Conservation (phyloP, 2,888 invertebrate species). For the Aspidapion aeneum region DNA sequence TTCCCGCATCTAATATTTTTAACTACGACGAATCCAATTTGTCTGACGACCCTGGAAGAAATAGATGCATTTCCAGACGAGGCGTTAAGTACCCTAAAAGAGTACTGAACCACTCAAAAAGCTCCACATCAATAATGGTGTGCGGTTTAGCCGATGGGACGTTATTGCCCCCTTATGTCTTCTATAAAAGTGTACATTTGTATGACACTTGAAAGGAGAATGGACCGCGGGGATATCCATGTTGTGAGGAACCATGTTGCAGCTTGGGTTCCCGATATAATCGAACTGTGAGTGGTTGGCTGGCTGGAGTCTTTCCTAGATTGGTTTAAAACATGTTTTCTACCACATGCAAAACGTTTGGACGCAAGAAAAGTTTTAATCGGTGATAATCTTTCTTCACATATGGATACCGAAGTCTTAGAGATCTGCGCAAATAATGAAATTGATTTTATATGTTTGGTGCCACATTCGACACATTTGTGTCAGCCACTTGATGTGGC, state of each 20-base stretch:
- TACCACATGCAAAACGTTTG: conserved; percentile 7
- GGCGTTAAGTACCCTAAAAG: conserved; percentile 21
- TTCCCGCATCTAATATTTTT: conserved; percentile 21
- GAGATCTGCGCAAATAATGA: neutral
- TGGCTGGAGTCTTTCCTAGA: conserved; percentile 29
- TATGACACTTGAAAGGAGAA: conserved; percentile 37
- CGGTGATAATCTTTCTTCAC: conserved; percentile 15
- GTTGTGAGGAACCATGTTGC: conserved; percentile 24
- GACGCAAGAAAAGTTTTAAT: conserved; percentile 12
- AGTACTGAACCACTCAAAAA: conserved; percentile 10
- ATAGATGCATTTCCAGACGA: conserved; percentile 26
- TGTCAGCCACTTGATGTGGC: neutral
- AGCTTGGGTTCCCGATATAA: conserved; percentile 36
- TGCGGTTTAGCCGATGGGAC: neutral
- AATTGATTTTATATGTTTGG: neutral
- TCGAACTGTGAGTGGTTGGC: conserved; percentile 37
- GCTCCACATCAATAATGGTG: neutral
- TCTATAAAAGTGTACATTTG: conserved; percentile 21
- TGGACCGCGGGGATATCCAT: conserved; percentile 34
- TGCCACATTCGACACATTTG: neutral
- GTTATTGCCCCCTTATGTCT: neutral
- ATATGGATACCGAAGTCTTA: conserved; percentile 10
- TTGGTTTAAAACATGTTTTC: conserved; percentile 17
- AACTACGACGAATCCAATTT: conserved; percentile 43
- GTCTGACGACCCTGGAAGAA: conserved; percentile 28